Evolutionary conservation across 2,113 vertebrate genomes (phyloP), one percentile per base, ranked within the genome.

Genomic region (Dicaeum eximium): DNA sequence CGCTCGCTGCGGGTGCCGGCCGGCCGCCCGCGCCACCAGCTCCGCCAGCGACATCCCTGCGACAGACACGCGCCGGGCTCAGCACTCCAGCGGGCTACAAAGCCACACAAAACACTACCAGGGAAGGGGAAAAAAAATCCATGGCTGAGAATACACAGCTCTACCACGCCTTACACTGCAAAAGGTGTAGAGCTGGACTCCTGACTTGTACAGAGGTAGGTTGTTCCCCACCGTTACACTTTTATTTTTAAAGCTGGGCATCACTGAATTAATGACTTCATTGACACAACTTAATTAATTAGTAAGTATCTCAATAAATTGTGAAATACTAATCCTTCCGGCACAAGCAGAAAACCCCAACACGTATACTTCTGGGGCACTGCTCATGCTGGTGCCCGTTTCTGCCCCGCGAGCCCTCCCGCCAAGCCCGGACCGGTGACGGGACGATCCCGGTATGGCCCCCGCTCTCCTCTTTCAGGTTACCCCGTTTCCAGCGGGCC

Each of bases 31-130:
- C 21, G 71, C 84, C 45, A 99, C 98, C 66, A 99, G 85, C 4
- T 97, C 98, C 54, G 99, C 98, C 56, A 99, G 98, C 23, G 86
- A 97, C 97, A 98, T 98, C 35, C 79, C 93, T 80, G 75, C 14
- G 35, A 77, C 18, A 58, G 8, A 5, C 75, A 82, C 80, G 88
- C 2, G 33, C 2, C 51, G 31, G 3, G 16, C 28, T 9, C n/a
- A n/a, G n/a, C 20, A 11, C 18, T 28, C 60, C 19, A 10, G 7
- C n/a, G 21, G 24, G 7, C 25, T 7, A 15, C 1, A 2, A 2
- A 28, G 16, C 6, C 13, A n/a, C 22, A 30, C 12, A 30, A 8
- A 57, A 33, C 22, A 9, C 19, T 5, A 13, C 6, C 27, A 33
- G 35, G 35, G 8, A 8, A 58, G 9, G 10, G 10, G 6, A 23